Conservation (phyloP, 2,888 invertebrate species). For the Plebejus argus region DNA sequence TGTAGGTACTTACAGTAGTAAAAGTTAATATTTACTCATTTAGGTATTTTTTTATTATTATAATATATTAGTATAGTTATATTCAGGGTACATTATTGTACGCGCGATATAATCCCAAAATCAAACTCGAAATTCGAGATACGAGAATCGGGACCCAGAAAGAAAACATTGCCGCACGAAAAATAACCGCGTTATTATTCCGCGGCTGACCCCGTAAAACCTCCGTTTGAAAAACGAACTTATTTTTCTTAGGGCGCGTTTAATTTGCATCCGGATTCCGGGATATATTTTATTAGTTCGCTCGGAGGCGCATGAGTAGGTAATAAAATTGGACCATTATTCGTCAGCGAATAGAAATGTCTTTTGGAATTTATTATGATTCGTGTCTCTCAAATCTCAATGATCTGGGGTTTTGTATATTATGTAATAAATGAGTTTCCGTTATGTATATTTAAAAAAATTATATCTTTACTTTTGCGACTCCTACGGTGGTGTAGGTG, state of each 20-base stretch:
- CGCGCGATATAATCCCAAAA: too few relatives aligned
- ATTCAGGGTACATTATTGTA: too few relatives aligned
- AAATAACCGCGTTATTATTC: constrained; percentile 17
- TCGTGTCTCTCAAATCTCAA: background rate
- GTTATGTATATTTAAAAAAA: too few relatives aligned
- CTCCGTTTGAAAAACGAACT: constrained; percentile 18
- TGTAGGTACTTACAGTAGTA: too few relatives aligned
- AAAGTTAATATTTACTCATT: too few relatives aligned
- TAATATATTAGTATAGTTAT: too few relatives aligned
- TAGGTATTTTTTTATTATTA: too few relatives aligned
- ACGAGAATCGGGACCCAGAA: background rate
- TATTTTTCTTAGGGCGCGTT: background rate
- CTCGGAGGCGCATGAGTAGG: constrained; percentile 26
- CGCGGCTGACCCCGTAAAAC: constrained; percentile 14
- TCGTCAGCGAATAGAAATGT: constrained; percentile 8
- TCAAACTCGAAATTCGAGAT: background rate
- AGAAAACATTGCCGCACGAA: background rate
- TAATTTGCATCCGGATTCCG: background rate
- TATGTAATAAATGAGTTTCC: too few relatives aligned
- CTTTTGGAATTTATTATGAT: constrained; percentile 25
- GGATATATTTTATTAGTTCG: constrained; percentile 21
- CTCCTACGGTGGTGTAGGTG: too few relatives aligned
- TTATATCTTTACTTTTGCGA: too few relatives aligned
- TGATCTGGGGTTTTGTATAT: background rate
- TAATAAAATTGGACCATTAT: constrained; percentile 24